Base-by-base conservation (phyloP, 2,797 vertebrate genomes). In the Serranus cabrilla region DNA sequence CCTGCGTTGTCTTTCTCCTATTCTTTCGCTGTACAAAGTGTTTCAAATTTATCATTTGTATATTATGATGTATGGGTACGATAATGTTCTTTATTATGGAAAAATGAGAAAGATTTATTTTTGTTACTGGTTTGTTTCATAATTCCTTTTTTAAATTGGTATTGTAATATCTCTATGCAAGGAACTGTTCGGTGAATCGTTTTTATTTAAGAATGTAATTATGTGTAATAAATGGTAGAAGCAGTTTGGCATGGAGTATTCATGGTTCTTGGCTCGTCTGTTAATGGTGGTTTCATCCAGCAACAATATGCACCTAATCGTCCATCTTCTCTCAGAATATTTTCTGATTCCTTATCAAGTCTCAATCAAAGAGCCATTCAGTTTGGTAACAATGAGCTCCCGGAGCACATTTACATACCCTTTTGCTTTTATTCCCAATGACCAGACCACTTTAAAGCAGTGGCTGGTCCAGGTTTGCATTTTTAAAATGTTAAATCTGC, bases 121-220 rank as follows among this genome's bases (percentile, higher is more conserved):
- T 99, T 99, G 97, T 99, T 98, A 99, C 97, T 89, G 96, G 97
- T 99, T 98, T 98, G 97, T 99, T 99, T 99, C 97, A 97, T 99
- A 99, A 99, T 98, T 98, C 97, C 88, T 98, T 99, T 99, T 99
- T 97, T 98, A 99, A 98, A 99, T 99, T 98, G 97, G 97, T 99
- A 99, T 99, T 99, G 98, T 99, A 99, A 99, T 97, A 99, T 99
- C 98, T 99, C 98, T 99, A 99, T 99, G 98, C 98, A 99, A 99
- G 98, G 97, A 97, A 97, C 96, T 97, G 98, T 99, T 97, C 96
- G 96, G 97, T 99, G 97, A 97, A 97, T 97, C 97, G 96, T 98
- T 99, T 99, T 99, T 97, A 99, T 99, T 99, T 99, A 98, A 99
- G 97, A 99, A 98, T 98, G 98, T 99, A 98, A 96, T 95, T 97